A percentile compares a stretch with the other conserved stretches of the same genome.
These are phyloP conservation scores for Cacatua alba DNA, from an alignment of 2,113 vertebrate species.

Conservation along the genomic window DNA sequence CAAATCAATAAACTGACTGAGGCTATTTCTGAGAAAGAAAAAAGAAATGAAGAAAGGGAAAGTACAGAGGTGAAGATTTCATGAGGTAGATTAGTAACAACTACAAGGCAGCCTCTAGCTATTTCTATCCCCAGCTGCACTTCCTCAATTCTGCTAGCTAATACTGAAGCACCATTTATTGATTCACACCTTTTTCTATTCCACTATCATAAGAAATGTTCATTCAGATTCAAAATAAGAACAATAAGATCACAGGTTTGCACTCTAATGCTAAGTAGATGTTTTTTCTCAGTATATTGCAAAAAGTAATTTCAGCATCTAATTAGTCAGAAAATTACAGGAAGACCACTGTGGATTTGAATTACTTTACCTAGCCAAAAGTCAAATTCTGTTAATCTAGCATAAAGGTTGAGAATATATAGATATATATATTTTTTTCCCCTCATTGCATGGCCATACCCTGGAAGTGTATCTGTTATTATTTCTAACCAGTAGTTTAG, in stretches of 20 bases:
- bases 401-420: not conserved
- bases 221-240: not conserved
- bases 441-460: not conserved
- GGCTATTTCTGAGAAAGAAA: constrained; percentile 38
- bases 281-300: not conserved
- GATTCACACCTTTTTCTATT: not conserved
- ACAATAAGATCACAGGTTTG: not conserved
- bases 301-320: not conserved
- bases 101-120: not conserved
- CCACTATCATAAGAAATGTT: not conserved
- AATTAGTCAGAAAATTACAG: not conserved
- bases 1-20: constrained; percentile 53
- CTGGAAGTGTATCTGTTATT: not conserved
- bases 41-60: not conserved
- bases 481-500: not conserved
- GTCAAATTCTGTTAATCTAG: not conserved
- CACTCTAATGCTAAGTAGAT: not conserved
- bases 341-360: not conserved
- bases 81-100: not conserved
- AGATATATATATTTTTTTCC: not conserved
- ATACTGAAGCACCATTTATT: not conserved
- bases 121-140: not conserved
- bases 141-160: not conserved
- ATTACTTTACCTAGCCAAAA: not conserved
- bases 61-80: constrained; percentile 24